Percentiles rank a stretch among this genome's conserved stretches.
These are phyloP conservation scores for Heliothis virescens DNA, from an alignment of 1,140 invertebrate genomes.

Conservation along the genomic window DNA sequence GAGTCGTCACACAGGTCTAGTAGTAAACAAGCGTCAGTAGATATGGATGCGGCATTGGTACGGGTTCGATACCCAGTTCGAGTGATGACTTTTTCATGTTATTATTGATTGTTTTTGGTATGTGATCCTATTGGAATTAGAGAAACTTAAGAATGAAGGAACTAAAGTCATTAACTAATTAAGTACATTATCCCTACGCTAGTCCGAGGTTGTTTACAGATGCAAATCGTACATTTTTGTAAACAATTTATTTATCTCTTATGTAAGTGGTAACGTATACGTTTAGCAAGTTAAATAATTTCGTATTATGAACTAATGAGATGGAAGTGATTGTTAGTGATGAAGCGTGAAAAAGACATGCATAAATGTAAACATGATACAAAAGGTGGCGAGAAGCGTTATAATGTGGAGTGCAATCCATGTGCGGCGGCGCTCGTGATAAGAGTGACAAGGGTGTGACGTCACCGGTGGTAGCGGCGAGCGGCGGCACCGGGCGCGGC, in stretches of 20 bases:
- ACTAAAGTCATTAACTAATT: not conserved
- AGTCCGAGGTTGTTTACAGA: slow-evolving; percentile 11
- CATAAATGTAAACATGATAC: slow-evolving; percentile 66
- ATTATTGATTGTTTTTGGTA: no score
- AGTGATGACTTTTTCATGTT: no score
- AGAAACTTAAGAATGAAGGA: not conserved
- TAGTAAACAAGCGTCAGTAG: not conserved
- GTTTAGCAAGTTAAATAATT: slow-evolving; percentile 14
- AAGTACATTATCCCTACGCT: not conserved
- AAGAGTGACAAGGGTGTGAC: slow-evolving; percentile 71
- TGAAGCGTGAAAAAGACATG: slow-evolving; percentile 60
- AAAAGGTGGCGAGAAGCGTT: slow-evolving; percentile 68
- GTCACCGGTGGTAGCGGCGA: slow-evolving; percentile 64
- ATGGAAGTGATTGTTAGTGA: slow-evolving; percentile 1
- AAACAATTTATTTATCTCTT: slow-evolving; percentile 25
- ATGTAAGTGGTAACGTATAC: not conserved
- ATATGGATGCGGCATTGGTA: not conserved
- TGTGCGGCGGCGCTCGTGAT: slow-evolving; percentile 60
- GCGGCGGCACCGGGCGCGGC: slow-evolving; percentile 65
- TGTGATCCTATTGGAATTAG: no score
- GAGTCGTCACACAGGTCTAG: slow-evolving; percentile 1
- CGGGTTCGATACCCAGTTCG: slow-evolving; percentile 4
- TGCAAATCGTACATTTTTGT: not conserved
- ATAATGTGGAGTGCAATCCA: slow-evolving; percentile 61
- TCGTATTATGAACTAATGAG: not conserved